These are phyloP conservation scores for Polyploca ridens DNA, from an alignment of 2,888 invertebrate species.

Conservation along the genomic window DNA sequence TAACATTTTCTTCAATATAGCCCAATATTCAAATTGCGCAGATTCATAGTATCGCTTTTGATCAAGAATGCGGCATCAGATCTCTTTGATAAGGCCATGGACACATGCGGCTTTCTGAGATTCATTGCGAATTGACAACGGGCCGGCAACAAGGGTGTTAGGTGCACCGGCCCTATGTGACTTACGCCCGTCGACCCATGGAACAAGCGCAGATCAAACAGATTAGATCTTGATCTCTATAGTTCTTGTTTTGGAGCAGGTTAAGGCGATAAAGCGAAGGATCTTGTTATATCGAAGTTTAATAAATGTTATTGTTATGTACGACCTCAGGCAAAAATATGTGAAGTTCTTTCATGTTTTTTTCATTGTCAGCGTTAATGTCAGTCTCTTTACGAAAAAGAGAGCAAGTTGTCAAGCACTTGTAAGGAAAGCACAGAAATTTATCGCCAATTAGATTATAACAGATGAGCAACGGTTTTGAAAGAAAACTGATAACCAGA, in stretches of 20 bases:
- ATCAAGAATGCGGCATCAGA: constrained; percentile 70
- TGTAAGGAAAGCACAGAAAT: no score
- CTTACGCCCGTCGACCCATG: constrained; percentile 50
- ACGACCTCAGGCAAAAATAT: neutral
- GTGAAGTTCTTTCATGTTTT: neutral
- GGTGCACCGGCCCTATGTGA: constrained; percentile 37
- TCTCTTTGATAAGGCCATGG: constrained; percentile 67
- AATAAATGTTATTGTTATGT: neutral
- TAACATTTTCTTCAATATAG: constrained; percentile 32
- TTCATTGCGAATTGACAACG: constrained; percentile 33
- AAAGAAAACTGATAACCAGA: neutral
- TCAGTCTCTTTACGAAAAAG: neutral
- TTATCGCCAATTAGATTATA: no score
- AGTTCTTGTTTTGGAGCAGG: constrained; percentile 64
- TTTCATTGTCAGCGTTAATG: neutral
- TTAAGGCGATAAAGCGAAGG: constrained; percentile 49
- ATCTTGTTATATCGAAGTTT: constrained; percentile 2
- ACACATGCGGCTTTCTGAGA: constrained; percentile 55
- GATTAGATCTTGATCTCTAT: constrained; percentile 74
- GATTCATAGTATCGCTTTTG: constrained; percentile 43
- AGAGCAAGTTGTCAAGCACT: neutral
- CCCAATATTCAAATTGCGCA: constrained; percentile 51
- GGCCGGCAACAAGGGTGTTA: constrained; percentile 40
- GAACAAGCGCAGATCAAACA: constrained; percentile 70
- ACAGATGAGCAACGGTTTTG: neutral